A percentile compares a stretch with the other conserved stretches of the same genome.
Evolutionary conservation across 2,797 vertebrate species (phyloP).

Genomic region (Linurgus olivaceus): DNA sequence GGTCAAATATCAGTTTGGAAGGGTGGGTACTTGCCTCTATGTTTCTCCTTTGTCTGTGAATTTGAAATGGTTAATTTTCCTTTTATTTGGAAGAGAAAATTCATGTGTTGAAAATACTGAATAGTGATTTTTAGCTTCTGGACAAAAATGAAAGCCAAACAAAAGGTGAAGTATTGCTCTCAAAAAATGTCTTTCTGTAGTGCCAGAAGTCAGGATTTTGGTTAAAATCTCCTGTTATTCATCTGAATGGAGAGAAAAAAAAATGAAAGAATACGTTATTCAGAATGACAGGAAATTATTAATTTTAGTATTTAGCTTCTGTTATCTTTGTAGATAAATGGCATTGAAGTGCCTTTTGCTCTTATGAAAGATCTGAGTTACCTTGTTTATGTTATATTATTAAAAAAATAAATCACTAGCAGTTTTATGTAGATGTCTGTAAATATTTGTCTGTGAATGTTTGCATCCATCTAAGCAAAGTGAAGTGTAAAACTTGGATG

Average conservation of each 20-base stretch:
- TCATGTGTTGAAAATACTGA: not conserved
- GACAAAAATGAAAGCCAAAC: not conserved
- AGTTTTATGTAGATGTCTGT: not conserved
- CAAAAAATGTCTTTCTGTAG: not conserved
- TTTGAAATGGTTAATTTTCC: not conserved
- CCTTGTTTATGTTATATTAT: not conserved
- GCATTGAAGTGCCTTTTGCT: not conserved
- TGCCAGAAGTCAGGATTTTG: not conserved
- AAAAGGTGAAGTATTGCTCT: not conserved
- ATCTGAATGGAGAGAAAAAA: not conserved
- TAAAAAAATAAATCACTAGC: slow-evolving; percentile 11
- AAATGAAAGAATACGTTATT: not conserved
- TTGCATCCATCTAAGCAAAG: not conserved
- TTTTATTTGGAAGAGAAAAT: not conserved
- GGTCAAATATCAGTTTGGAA: not conserved
- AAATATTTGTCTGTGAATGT: not conserved
- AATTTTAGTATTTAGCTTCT: not conserved
- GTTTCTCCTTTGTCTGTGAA: not conserved
- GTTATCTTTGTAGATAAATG: not conserved
- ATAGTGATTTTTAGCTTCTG: not conserved
- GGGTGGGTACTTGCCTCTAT: accelerated
- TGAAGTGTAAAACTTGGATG: not conserved
- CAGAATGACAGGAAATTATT: not conserved
- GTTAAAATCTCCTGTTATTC: not conserved
- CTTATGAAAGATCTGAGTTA: not conserved